Conservation (phyloP, 1,140 invertebrate species). For the Drosophila tani region DNA sequence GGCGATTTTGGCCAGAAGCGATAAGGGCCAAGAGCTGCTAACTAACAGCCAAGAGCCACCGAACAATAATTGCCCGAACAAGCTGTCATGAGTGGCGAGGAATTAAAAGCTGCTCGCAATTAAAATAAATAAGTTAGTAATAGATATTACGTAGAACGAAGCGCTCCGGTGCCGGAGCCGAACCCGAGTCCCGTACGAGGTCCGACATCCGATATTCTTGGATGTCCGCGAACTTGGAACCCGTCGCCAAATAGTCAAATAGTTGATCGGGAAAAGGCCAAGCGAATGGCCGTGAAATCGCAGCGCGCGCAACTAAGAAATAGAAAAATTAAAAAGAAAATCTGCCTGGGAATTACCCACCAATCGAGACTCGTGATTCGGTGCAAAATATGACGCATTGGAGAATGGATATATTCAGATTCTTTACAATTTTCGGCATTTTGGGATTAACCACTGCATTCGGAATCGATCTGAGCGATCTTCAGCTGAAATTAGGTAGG, state of each 20-base stretch:
- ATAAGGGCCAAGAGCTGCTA: slow-evolving; percentile 21
- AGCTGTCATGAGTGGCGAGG: slow-evolving; percentile 66
- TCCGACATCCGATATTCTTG: slow-evolving; percentile 29
- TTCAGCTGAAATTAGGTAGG: slow-evolving; percentile 29
- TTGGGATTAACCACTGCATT: slow-evolving; percentile 14
- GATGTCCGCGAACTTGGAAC: slow-evolving; percentile 39
- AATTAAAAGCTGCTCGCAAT: slow-evolving; percentile 77
- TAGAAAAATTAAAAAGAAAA: slow-evolving; percentile 27
- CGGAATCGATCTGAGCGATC: slow-evolving; percentile 6
- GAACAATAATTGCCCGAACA: slow-evolving; percentile 68
- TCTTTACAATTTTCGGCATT: slow-evolving; percentile 9
- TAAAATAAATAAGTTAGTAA: slow-evolving; percentile 81
- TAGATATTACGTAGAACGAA: slow-evolving; percentile 72
- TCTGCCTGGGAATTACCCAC: slow-evolving; percentile 10
- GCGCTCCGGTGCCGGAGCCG: slow-evolving; percentile 6
- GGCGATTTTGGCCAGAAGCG: slow-evolving; percentile 42
- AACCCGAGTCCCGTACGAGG: slow-evolving; percentile 23
- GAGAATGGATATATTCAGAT: slow-evolving; percentile 15
- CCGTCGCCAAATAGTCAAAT: slow-evolving; percentile 56
- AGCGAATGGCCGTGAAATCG: slow-evolving; percentile 62
- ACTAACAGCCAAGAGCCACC: slow-evolving; percentile 31
- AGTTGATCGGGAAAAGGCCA: slow-evolving; percentile 64
- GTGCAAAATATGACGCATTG: slow-evolving; percentile 34
- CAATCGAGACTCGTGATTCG: slow-evolving; percentile 39
- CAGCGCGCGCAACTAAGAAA: slow-evolving; percentile 24